phyloP scores from a whole-genome alignment of 2,888 invertebrate species.

The Trichopria drosophilae region DNA sequence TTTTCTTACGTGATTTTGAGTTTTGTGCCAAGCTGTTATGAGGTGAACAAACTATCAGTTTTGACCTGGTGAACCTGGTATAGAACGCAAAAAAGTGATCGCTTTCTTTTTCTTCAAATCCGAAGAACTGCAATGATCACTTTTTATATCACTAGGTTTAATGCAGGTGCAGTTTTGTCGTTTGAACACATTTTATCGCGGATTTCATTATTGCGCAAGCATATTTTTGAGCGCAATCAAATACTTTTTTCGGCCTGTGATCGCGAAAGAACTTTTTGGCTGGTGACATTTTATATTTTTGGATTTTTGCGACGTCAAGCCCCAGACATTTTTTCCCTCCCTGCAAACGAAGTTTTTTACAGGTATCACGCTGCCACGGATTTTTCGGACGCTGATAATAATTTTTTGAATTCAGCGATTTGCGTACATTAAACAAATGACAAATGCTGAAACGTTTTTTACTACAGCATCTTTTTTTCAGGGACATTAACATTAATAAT shows the following conservation, averaged over 20 bases:
- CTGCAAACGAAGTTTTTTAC: conserved; percentile 50
- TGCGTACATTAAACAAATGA: conserved; percentile 46
- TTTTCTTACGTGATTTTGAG: neutral
- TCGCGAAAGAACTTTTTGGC: conserved; percentile 52
- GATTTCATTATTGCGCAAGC: conserved; percentile 39
- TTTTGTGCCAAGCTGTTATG: too few relatives aligned
- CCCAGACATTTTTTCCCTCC: conserved; percentile 33
- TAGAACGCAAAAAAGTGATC: too few relatives aligned
- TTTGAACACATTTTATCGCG: neutral
- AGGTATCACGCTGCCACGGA: conserved; percentile 56
- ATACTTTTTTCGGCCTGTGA: conserved; percentile 35
- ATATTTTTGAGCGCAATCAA: conserved; percentile 46
- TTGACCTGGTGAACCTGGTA: too few relatives aligned
- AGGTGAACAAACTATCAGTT: too few relatives aligned
- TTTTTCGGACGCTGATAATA: conserved; percentile 57
- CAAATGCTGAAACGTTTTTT: conserved; percentile 29
- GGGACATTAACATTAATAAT: conserved; percentile 22
- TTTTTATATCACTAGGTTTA: too few relatives aligned
- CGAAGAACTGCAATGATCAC: too few relatives aligned
- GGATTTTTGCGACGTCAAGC: conserved; percentile 52
- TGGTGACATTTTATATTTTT: conserved; percentile 59
- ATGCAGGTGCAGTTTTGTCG: too few relatives aligned
- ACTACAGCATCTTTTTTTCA: conserved; percentile 18
- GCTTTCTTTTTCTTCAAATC: too few relatives aligned
- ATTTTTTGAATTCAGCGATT: conserved; percentile 55